Evolutionary conservation across 2,113 vertebrate genomes (phyloP), one percentile per base, ranked within the genome.

Genomic region (Dicentrarchus labrax): DNA sequence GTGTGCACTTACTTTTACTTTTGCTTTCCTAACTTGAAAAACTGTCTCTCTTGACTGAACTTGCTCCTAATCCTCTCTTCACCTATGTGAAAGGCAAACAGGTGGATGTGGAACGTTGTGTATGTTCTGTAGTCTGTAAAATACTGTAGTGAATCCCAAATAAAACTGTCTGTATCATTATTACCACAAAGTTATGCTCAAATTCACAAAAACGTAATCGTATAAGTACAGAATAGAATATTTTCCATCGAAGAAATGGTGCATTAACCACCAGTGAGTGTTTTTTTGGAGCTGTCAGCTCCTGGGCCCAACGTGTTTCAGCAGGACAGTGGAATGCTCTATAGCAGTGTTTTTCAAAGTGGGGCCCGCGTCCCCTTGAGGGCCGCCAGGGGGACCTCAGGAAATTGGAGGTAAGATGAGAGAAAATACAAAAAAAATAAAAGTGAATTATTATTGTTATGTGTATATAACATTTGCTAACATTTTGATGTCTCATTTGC

Each of bases 241-340:
- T 21, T 36, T 11, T 19, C 22, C 4, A 5, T 4, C 16, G 3
- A 16, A 38, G 3, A 47, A 19, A 48, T 38, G 4, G 4, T 71
- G 41, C 57, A n/a, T 64, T 13, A 50, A 43, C 41, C 6, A 21
- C 8, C 4, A 1, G 7, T 22, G 24, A 39, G 45, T 21, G 36
- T 8, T 77, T 22, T 70, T 5, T 36, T 1, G 1, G 30, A 17
- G 43, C 4, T 30, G 30, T 30, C 30, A 30, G 30, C 30, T 30
- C 30, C 30, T 36, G 45, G 59, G 6, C 24, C 62, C 48, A 66
- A 64, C 22, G 2, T 67, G 82, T 81, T 71, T 8, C 19, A 51
- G 62, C 76, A 84, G 71, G 78, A 72, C 51, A 16, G 57, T 47
- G 54, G 80, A 80, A 66, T 53, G 74, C 43, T 70, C 60, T 21